Evolutionary conservation across 2,797 vertebrate species (phyloP), one percentile per base, ranked within the genome.

Genomic region (Gymnothorax reevesii): DNA sequence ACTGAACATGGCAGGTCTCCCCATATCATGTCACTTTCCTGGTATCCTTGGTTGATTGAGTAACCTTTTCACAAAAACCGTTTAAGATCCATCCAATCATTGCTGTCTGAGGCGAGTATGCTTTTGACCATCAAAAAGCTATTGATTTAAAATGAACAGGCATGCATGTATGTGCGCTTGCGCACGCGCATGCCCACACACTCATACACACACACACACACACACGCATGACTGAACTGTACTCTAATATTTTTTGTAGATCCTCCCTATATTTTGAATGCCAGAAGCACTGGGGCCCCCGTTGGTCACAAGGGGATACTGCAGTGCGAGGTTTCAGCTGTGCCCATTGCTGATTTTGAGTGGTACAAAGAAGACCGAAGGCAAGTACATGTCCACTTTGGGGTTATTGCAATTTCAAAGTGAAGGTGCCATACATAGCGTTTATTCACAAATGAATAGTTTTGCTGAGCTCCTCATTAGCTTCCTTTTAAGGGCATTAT

Each of bases 321-420:
- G 89, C 97, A 98, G 69, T 99, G 98, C 0, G 97, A 99, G 91
- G 98, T 98, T 2, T 97, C 97, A 0, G 98, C 98, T 0, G 97
- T 99, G 4, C 98, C 98, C 4, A 95, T 96, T 0, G 97, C 98
- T 1, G 93, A 99, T 89, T 99, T 99, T 92, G 97, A 98, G 93
- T 99, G 98, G 98, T 99, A 97, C 94, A 99, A 99, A 93, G 98
- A 99, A 7, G 98, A 99, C 90, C 97, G 97, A 88, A 94, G 97
- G 98, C 96, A 94, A 91, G 94, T 92, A 17, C 2, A 80, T 55
- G 5, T 80, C 77, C 49, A 79, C 20, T 52, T 27, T 25, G 0
- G 13, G 75, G 4, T 0, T 7, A 20, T 42, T 79, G 49, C 17
- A 22, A 15, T 52, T 42, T 49, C 27, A 49, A 27, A 15, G 71